Conservation (phyloP, 2,797 vertebrate genomes). For the Acipenser ruthenus region DNA sequence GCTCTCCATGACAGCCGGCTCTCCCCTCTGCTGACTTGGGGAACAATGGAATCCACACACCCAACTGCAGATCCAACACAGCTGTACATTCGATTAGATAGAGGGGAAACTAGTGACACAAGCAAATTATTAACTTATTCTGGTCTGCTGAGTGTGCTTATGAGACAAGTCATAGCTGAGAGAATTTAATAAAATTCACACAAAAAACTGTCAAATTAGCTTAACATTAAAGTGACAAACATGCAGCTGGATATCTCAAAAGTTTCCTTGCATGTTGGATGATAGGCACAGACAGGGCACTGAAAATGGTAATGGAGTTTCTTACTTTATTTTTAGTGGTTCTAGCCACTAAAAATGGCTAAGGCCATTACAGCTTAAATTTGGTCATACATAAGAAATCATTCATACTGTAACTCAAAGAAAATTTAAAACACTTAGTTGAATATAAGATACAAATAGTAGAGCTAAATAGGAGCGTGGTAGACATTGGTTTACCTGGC, state of each 20-base stretch:
- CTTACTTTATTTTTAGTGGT: too few species aligned
- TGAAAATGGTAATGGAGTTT: too few species aligned
- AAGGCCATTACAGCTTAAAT: too few species aligned
- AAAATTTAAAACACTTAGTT: too few species aligned
- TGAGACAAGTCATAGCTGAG: conserved; percentile 79
- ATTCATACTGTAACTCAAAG: too few species aligned
- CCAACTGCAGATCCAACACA: conserved; percentile 80
- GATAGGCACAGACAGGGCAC: too few species aligned
- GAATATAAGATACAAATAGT: too few species aligned
- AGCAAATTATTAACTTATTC: conserved; percentile 99
- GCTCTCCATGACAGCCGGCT: conserved; percentile 70
- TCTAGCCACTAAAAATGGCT: too few species aligned
- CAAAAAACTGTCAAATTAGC: conserved; percentile 22
- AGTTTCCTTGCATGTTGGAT: too few species aligned
- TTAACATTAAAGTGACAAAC: conserved; percentile 21
- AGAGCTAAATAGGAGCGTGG: too few species aligned
- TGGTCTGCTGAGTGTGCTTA: conserved; percentile 87
- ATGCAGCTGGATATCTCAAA: not conserved
- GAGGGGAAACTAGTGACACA: conserved; percentile 72
- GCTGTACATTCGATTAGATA: conserved; percentile 83
- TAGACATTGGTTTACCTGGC: too few species aligned
- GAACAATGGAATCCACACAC: conserved; percentile 43
- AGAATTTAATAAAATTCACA: conserved; percentile 69
- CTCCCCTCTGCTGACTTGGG: conserved; percentile 48
- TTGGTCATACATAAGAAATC: too few species aligned